Base-by-base conservation (phyloP, 2,113 vertebrate genomes). In the Protomyctophum bolini region DNA sequence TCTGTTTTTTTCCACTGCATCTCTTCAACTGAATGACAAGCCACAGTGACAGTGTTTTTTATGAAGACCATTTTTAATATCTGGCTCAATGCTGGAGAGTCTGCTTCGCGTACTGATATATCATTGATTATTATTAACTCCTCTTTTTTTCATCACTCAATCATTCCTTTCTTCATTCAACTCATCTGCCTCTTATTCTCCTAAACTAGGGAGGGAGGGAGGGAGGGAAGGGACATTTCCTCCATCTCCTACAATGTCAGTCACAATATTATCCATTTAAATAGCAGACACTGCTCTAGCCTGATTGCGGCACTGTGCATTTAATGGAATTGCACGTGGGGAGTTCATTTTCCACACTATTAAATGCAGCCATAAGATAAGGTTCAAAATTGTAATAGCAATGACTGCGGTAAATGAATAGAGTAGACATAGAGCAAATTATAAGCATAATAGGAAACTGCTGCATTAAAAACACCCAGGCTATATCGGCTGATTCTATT, bases 361-460 rank as follows among this genome's bases (percentile, higher is more conserved):
- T 82, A 80, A 84, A 70, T 59, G 57, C 64, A 57, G 63, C 67
- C 60, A 46, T 83, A 60, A 78, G 66, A 82, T 75, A 79, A 70
- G 28, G 0, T 58, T 79, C 21, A 41, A 59, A 73, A 59, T 41
- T 75, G 70, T 45, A 66, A 76, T 68, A 63, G 73, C 66, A 68
- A 45, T 41, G 57, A 56, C 64, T 65, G 52, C 47, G 58, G 50
- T 52, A 58, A 81, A 81, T 68, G 58, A 73, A 78, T 51, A 63
- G 29, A 62, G 54, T 57, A 58, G n/a, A 80, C 70, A 68, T 11
- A 54, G 63, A 68, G 49, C 54, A 79, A 84, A 73, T 75, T 74
- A 78, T 12, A 71, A 72, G 65, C 4, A 48, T 28, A 51, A 58
- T 74, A 33, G 64, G 33, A 73, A 77, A 78, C 6, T 29, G 62